A percentile compares a stretch with the other conserved stretches of the same genome.
phyloP scores from a whole-genome alignment of 2,113 vertebrate species.

The Riparia riparia region DNA sequence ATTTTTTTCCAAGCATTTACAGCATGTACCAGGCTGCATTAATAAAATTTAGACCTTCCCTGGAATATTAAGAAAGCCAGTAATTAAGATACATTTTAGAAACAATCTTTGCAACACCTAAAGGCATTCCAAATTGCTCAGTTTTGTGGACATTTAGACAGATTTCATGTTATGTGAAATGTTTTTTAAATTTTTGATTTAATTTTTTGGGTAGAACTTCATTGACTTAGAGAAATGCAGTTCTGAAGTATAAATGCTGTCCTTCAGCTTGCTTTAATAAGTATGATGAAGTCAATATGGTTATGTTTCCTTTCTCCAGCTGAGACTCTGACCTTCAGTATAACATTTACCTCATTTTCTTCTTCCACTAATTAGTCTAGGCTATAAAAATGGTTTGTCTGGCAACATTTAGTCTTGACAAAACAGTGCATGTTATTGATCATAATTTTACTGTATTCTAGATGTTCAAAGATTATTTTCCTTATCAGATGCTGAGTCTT shows the following conservation, averaged over 20 bases:
- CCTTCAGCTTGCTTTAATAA: slow-evolving; percentile 30
- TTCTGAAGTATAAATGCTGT: background rate
- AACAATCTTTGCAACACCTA: background rate
- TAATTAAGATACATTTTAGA: background rate
- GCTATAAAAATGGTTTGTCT: slow-evolving; percentile 22
- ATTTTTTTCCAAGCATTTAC: background rate
- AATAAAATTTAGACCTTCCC: background rate
- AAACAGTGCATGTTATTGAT: background rate
- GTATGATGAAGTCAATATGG: background rate
- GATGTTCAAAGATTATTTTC: background rate
- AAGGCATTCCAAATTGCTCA: background rate
- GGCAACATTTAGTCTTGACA: background rate
- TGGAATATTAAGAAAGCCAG: background rate
- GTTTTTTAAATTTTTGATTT: background rate
- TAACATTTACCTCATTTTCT: slow-evolving; percentile 62
- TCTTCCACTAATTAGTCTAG: slow-evolving; percentile 32
- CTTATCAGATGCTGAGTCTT: slow-evolving; percentile 12
- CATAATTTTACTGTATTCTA: background rate
- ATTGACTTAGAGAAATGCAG: background rate
- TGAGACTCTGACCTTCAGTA: slow-evolving; percentile 33
- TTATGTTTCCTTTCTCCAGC: slow-evolving; percentile 21
- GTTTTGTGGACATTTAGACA: background rate
- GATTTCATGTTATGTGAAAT: background rate
- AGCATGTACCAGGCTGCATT: background rate
- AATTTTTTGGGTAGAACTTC: background rate